Evolutionary conservation across 2,797 vertebrate species (phyloP).

Genomic region (Borostomias antarcticus): DNA sequence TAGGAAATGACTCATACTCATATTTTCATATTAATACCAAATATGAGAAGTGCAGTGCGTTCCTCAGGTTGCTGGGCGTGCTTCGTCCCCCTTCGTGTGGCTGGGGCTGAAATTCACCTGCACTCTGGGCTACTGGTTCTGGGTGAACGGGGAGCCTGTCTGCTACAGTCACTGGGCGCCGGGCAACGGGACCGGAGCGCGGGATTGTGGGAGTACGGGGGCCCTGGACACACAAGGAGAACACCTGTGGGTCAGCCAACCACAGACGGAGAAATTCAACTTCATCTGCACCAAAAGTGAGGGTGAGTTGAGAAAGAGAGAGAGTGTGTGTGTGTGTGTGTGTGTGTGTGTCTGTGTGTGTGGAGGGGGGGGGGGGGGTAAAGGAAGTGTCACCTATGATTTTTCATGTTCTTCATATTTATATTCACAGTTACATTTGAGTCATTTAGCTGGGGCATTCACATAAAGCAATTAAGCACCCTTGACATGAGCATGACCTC

Average conservation of each 20-base stretch:
- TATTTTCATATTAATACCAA: too few relatives aligned
- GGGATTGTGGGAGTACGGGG: not conserved
- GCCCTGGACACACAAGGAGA: not conserved
- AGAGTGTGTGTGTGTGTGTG: constrained; percentile 10
- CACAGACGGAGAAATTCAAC: not conserved
- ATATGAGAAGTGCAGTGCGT: constrained; percentile 1
- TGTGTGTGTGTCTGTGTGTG: not conserved
- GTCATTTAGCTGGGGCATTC: too few relatives aligned
- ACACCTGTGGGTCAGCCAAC: not conserved
- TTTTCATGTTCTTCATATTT: too few relatives aligned
- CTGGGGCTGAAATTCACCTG: constrained; percentile 6
- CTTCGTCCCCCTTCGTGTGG: not conserved
- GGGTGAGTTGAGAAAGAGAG: too few relatives aligned
- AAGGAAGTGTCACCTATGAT: not conserved
- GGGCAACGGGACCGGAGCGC: too few relatives aligned
- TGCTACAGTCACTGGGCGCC: constrained; percentile 5
- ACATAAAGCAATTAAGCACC: too few relatives aligned
- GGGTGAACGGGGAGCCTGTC: not conserved
- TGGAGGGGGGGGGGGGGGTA: not conserved
- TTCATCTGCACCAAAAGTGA: constrained; percentile 4
- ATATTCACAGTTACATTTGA: too few relatives aligned
- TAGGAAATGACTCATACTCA: too few relatives aligned
- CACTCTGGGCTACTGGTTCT: constrained; percentile 13
- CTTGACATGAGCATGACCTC: too few relatives aligned
- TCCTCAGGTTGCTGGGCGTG: not conserved